Base-by-base conservation (phyloP, 2,113 vertebrate species). In the Leucosticte australis region DNA sequence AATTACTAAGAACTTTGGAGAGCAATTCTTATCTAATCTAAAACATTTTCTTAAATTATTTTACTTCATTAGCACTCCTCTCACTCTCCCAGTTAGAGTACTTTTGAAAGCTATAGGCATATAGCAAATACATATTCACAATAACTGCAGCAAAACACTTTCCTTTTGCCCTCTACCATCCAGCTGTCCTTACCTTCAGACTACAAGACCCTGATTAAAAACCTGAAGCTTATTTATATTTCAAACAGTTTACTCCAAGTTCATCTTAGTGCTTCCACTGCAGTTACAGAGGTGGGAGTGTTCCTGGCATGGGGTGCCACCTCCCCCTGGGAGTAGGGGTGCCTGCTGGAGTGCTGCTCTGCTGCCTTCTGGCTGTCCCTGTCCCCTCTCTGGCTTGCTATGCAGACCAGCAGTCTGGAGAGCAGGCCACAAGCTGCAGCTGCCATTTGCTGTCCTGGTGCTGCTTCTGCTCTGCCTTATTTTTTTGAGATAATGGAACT, bases 271-370 rank as follows among this genome's bases (percentile, higher is more conserved):
- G 27, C 5, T 59, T 81, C 13, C 13, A 10, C 4, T 49, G 42
- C 42, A 59, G 60, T 37, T 42, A 8, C n/a, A 59, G 35, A 30
- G 9, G 26, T 56, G n/a, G 31, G n/a, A 59, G 14, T 4, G 52
- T 55, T n/a, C 31, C 55, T 41, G 56, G 41, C 41, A 42, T 7
- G 41, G 41, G 10, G 33, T 59, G 39, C 23, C 24, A 5, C 50
- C 60, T 78, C 2, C 13, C 31, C 35, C 8, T 4, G 7, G 11
- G 4, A 3, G 0, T 3, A 35, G 33, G 0, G 0, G 8, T 74
- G 44, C 31, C 37, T 62, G 31, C 28, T 62, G 68, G 15, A 20
- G 26, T 6, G 59, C n/a, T 4, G 3, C 39, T 2, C 2, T 70
- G 15, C 15, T 67, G 37, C 81, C n/a, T 80, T 76, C 77, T 42